Evolutionary conservation across 2,113 vertebrate genomes (phyloP), one percentile per base, ranked within the genome.

Genomic region (Marmota flaviventris): DNA sequence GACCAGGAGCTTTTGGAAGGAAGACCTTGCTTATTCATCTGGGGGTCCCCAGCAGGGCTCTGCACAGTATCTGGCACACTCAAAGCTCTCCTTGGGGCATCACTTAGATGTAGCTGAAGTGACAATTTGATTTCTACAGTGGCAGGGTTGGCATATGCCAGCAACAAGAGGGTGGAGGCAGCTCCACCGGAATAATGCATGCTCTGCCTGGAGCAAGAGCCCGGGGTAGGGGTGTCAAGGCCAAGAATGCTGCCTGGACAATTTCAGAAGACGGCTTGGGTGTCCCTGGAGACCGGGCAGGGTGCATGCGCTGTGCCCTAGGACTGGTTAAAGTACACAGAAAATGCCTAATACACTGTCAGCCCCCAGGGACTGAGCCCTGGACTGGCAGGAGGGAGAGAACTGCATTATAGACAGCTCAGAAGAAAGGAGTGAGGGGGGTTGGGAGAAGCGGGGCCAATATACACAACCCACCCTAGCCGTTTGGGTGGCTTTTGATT

Each of bases 231-330:
- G 18, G 8, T 37, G 8, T 89, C 29, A 16, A 25, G 70, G 63
- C 88, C 86, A 92, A 81, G 91, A 91, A 85, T 94, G 87, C 56
- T 86, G 63, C 69, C 94, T 86, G 82, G 83, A 61, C 22, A n/a
- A 95, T 97, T 92, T 97, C 92, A 85, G 79, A 93, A 56, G 58
- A 81, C 81, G 75, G 93, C 69, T 93, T 51, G 73, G 56, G 45
- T 14, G 13, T 8, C 3, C 93, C 93, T 95, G 61, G 63, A 91
- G 83, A 91, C 37, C 12, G 58, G 51, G n/a, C 42, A 86, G 89
- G 56, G 83, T 79, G 75, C 45, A 42, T 86, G 77, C 27, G 51
- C 17, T 27, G 10, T 94, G 96, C 73, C 13, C 75, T 27, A 42
- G 85, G 85, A 91, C 83, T 82, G 8, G 8, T 91, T 73, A 91